These are phyloP conservation scores for Coilia nasus DNA, from an alignment of 2,797 vertebrate species.

Conservation along the genomic window DNA sequence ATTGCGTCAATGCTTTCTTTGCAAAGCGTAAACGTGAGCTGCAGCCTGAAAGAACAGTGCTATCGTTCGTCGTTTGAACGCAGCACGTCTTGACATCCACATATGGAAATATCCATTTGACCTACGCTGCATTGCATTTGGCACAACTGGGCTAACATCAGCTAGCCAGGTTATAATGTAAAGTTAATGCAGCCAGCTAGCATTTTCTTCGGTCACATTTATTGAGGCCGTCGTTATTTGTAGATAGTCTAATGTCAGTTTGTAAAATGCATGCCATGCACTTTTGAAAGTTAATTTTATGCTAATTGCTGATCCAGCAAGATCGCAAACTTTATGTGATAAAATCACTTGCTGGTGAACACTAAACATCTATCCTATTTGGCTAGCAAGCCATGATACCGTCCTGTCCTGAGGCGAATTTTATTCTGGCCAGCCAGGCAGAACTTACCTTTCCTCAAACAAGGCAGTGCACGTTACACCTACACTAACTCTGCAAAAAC, in stretches of 20 bases:
- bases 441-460: slow-evolving; percentile 78
- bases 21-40: background rate
- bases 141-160: background rate
- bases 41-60: background rate
- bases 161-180: background rate
- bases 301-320: background rate
- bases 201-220: background rate
- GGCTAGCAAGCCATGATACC: slow-evolving; percentile 46
- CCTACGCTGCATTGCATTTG: background rate
- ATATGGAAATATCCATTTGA: background rate
- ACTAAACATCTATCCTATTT: slow-evolving; percentile 31
- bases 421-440: slow-evolving; percentile 40
- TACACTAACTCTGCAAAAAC: slow-evolving; percentile 60
- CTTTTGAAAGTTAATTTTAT: slow-evolving; percentile 9
- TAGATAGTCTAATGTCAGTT: slow-evolving; percentile 26
- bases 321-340: slow-evolving; percentile 27
- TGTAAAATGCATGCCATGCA: slow-evolving; percentile 9
- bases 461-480: slow-evolving; percentile 61
- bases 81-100: background rate
- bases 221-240: background rate
- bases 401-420: slow-evolving; percentile 32
- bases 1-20: background rate
- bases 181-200: background rate
- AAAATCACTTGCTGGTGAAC: slow-evolving; percentile 15
- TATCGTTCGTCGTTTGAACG: background rate